These are phyloP conservation scores for Gallinago undulata DNA, from an alignment of 2,113 vertebrate species.

Conservation along the genomic window DNA sequence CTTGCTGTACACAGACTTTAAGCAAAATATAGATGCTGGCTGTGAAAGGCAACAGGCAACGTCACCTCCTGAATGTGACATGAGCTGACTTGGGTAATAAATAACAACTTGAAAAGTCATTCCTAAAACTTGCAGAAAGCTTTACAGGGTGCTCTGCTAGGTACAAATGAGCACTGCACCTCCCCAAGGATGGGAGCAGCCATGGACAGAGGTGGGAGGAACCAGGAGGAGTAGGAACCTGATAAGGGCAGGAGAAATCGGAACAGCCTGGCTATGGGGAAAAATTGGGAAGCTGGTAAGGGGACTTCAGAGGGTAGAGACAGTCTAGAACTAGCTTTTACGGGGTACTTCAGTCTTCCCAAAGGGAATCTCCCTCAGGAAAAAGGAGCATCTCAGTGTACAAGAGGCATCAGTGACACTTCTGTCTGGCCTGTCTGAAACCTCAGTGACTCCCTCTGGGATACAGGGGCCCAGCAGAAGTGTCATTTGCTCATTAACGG, in stretches of 20 bases:
- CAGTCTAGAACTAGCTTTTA: neutral
- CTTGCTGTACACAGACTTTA: neutral
- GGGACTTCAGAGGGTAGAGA: neutral
- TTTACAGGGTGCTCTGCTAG: neutral
- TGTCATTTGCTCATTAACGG: neutral
- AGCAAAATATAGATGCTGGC: neutral
- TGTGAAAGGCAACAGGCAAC: neutral
- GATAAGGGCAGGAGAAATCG: neutral
- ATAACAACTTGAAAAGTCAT: neutral
- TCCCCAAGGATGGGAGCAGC: neutral
- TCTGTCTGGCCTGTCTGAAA: neutral
- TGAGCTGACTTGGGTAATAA: neutral
- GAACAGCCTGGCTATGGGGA: neutral
- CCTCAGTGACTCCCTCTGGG: neutral
- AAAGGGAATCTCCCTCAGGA: neutral
- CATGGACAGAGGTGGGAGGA: neutral
- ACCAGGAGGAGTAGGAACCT: neutral
- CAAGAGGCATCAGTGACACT: neutral
- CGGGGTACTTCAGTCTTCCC: neutral
- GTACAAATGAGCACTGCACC: neutral
- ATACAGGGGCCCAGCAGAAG: neutral
- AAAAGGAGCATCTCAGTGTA: neutral
- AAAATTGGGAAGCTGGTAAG: neutral
- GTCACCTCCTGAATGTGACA: neutral
- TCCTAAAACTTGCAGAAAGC: neutral